phyloP scores from a whole-genome alignment of 2,888 invertebrate species.

The Belgica antarctica region DNA sequence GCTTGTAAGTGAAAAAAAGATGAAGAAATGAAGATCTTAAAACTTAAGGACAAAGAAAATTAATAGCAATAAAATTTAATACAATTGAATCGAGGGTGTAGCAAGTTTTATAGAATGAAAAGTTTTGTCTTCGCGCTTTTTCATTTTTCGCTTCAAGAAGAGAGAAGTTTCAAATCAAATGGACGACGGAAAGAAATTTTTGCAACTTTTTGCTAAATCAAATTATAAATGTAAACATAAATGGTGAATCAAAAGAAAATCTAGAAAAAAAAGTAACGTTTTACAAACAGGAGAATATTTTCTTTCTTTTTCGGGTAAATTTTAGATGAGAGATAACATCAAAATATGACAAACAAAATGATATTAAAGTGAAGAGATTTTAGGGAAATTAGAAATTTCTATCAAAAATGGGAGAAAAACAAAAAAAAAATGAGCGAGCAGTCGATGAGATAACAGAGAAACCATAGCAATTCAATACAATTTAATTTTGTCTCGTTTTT shows the following conservation, averaged over 20 bases:
- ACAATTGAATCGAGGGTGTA: slow-evolving; percentile 14
- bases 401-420: neutral
- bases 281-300: neutral
- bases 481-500: neutral
- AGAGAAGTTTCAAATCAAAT: neutral
- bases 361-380: neutral
- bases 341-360: slow-evolving; percentile 8
- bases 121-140: neutral
- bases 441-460: neutral
- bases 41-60: slow-evolving; percentile 19
- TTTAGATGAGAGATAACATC: neutral
- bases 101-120: neutral
- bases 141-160: neutral
- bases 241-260: neutral
- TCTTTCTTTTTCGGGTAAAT: neutral
- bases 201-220: slow-evolving; percentile 1
- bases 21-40: slow-evolving; percentile 22
- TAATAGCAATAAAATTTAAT: slow-evolving; percentile 28
- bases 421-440: neutral
- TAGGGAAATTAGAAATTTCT: neutral
- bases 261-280: neutral
- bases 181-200: neutral
- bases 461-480: neutral
- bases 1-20: neutral
- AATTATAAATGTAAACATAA: slow-evolving; percentile 9